These are phyloP conservation scores for Squalus acanthias DNA, from an alignment of 2,797 vertebrate genomes.

Conservation along the genomic window DNA sequence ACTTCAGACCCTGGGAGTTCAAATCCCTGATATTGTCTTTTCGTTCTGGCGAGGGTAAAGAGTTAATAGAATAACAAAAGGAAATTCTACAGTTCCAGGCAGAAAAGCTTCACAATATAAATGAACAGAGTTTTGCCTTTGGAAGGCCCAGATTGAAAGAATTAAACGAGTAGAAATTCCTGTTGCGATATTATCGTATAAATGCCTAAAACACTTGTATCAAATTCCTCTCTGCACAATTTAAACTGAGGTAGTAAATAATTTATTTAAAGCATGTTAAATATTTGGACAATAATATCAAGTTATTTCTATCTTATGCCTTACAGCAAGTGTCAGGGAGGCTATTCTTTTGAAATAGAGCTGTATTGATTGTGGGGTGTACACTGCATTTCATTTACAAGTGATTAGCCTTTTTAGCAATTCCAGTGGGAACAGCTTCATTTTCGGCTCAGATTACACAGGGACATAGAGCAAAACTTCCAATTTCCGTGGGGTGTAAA, in stretches of 20 bases:
- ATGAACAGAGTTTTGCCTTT: not conserved
- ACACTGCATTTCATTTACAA: too few relatives aligned
- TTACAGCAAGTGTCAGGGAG: not conserved
- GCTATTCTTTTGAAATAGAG: not conserved
- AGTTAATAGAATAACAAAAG: not conserved
- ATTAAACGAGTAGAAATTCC: not conserved
- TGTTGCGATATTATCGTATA: not conserved
- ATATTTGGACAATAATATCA: not conserved
- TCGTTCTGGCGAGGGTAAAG: not conserved
- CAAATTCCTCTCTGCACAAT: not conserved
- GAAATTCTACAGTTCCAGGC: not conserved
- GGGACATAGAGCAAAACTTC: not conserved
- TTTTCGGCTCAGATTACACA: not conserved
- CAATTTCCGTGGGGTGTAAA: not conserved
- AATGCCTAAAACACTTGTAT: not conserved
- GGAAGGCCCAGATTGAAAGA: not conserved
- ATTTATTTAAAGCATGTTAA: not conserved
- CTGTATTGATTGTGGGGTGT: not conserved
- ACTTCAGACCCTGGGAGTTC: not conserved
- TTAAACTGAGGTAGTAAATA: not conserved
- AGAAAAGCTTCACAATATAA: not conserved
- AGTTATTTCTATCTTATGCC: not conserved
- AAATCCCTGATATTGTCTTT: not conserved
- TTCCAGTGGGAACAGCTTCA: not conserved
- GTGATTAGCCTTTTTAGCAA: not conserved